phyloP scores from a whole-genome alignment of 1,140 invertebrate genomes.

The Drosophila elegans region DNA sequence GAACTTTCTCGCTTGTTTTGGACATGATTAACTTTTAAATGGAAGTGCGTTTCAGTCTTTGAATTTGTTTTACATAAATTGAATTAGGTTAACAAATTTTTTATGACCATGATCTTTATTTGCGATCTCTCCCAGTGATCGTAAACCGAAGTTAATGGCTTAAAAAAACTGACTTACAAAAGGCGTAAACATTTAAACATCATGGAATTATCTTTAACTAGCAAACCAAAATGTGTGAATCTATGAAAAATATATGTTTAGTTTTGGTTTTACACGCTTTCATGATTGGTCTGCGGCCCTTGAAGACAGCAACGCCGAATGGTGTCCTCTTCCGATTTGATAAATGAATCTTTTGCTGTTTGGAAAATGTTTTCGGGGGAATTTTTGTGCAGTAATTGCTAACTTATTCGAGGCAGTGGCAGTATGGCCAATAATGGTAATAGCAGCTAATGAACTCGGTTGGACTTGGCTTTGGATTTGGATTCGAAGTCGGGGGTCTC shows the following conservation, averaged over 20 bases:
- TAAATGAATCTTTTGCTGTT: constrained; percentile 22
- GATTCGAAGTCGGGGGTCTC: constrained; percentile 16
- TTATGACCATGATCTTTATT: constrained; percentile 30
- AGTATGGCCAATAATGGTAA: constrained; percentile 53
- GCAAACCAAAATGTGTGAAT: constrained; percentile 2
- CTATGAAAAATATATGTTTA: neutral
- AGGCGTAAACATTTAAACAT: constrained; percentile 9
- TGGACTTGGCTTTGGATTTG: constrained; percentile 13
- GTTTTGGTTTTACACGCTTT: constrained; percentile 12
- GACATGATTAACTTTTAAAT: constrained; percentile 8
- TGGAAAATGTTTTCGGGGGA: constrained; percentile 13
- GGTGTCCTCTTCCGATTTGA: constrained; percentile 40
- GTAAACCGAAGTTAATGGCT: constrained; percentile 26
- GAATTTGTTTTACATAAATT: constrained; percentile 20
- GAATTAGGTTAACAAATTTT: constrained; percentile 32
- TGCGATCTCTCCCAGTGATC: constrained; percentile 38
- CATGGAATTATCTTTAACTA: constrained; percentile 8
- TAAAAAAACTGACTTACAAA: constrained; percentile 32
- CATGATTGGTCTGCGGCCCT: constrained; percentile 12
- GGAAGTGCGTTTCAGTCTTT: neutral
- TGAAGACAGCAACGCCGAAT: constrained; percentile 2
- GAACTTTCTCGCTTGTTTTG: constrained; percentile 21
- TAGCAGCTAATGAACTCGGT: constrained; percentile 68
- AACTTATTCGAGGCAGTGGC: constrained; percentile 13
- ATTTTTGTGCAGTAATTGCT: constrained; percentile 37